Base-by-base conservation (phyloP, 2,888 invertebrate genomes). In the Maniola hyperantus region DNA sequence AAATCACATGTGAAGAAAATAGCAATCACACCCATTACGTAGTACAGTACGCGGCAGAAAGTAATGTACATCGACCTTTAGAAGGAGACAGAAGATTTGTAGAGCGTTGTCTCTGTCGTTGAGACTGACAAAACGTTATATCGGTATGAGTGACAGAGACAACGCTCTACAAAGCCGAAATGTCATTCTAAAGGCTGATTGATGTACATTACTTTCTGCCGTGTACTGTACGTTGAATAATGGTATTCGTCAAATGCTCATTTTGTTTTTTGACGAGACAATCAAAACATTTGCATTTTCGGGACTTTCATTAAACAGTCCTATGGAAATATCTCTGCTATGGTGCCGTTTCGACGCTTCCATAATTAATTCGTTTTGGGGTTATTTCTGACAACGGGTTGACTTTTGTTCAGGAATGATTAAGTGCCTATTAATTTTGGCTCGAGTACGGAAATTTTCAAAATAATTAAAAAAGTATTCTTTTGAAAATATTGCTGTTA, bases 141-240 rank as follows among this genome's bases (percentile, higher is more conserved):
- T n/a, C n/a, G n/a, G n/a, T n/a, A n/a, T n/a, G n/a, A n/a, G n/a
- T n/a, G n/a, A n/a, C n/a, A n/a, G n/a, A n/a, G n/a, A n/a, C n/a
- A n/a, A n/a, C n/a, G n/a, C n/a, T n/a, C n/a, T n/a, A n/a, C n/a
- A n/a, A n/a, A n/a, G n/a, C n/a, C n/a, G n/a, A n/a, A n/a, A n/a
- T n/a, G n/a, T n/a, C n/a, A n/a, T n/a, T n/a, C n/a, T n/a, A n/a
- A n/a, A n/a, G n/a, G n/a, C n/a, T n/a, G n/a, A n/a, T n/a, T n/a
- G n/a, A n/a, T n/a, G n/a, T n/a, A n/a, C n/a, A n/a, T n/a, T n/a
- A n/a, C n/a, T n/a, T n/a, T n/a, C n/a, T n/a, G n/a, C n/a, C n/a
- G n/a, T n/a, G n/a, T n/a, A n/a, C n/a, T n/a, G n/a, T 36, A 7
- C 36, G 36, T 6, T 74, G 84, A 78, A 79, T 83, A 85, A 85